These are phyloP conservation scores for Catharus minimus DNA, from an alignment of 2,113 vertebrate species.

Conservation along the genomic window DNA sequence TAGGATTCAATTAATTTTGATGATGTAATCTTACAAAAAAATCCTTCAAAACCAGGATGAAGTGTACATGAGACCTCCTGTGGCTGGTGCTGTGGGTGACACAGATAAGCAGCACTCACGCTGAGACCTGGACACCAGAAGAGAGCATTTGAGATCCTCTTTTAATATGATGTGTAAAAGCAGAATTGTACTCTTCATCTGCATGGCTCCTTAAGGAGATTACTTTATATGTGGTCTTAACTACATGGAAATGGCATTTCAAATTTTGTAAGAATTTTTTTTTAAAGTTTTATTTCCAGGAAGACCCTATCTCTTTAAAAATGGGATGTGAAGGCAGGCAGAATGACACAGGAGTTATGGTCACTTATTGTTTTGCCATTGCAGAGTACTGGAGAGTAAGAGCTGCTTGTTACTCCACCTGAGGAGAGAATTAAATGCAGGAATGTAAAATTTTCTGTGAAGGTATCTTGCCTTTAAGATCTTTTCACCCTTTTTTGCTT, in stretches of 20 bases:
- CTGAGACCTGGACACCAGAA: not conserved
- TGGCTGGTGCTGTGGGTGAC: not conserved
- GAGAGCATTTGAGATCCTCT: not conserved
- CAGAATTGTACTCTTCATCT: not conserved
- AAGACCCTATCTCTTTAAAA: not conserved
- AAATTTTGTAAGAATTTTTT: not conserved
- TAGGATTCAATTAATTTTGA: not conserved
- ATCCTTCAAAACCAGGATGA: not conserved
- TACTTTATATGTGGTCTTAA: not conserved
- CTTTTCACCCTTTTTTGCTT: not conserved
- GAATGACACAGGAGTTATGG: not conserved
- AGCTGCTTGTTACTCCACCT: not conserved
- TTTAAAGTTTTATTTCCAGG: not conserved
- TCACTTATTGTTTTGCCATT: not conserved
- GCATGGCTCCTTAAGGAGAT: not conserved
- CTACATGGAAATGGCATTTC: not conserved
- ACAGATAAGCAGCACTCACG: accelerated
- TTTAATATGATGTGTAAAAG: not conserved
- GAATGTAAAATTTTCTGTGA: not conserved
- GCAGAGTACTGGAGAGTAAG: not conserved
- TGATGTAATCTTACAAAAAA: not conserved
- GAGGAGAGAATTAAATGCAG: not conserved
- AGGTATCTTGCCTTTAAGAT: not conserved
- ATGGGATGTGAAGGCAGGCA: not conserved
- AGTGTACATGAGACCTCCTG: not conserved